Base-by-base conservation (phyloP, 2,888 invertebrate genomes). In the Adelognathus sp. region DNA sequence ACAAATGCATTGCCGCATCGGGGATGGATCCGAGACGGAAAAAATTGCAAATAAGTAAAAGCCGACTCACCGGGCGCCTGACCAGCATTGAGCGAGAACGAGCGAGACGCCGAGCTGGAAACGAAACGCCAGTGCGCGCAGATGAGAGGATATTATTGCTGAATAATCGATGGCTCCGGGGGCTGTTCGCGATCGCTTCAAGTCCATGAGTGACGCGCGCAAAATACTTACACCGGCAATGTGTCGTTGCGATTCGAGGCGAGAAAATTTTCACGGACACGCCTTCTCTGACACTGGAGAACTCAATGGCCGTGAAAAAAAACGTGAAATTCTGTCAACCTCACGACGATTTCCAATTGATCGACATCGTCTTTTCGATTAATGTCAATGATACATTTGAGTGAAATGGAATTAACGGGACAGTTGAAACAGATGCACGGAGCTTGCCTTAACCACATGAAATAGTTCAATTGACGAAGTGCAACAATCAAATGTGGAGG, bases 111-210 rank as follows among this genome's bases (percentile, higher is more conserved):
- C 60, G 7, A 14, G 18, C 7, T 61, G 31, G 46, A 46, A 63
- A 66, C 66, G 54, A 14, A 21, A 27, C 39, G n/a, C 29, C 7
- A 61, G 46, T 2, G 21, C 24, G 54, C 11, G 4, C 7, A 11
- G 14, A 31, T 11, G 29, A 67, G 46, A 21, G 39, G 69, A 82
- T 82, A 85, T n/a, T n/a, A n/a, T 86, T 86, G 83, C 85, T 84
- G 83, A 86, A 86, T 87, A 87, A 87, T 87, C 86, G 86, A 87
- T 83, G 74, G 83, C 86, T 85, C 66, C 44, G 70, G 84, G 86
- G 79, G 64, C 73, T n/a, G 50, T 14, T 44, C 33, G 44, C 76
- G 69, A 71, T 72, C 74, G 64, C 50, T n/a, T n/a, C 52, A 66
- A 73, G 52, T 69, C 77, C 31, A 56, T 29, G 33, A 58, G 36